A percentile compares a stretch with the other conserved stretches of the same genome.
These are phyloP conservation scores for Vidua macroura DNA, from an alignment of 2,113 vertebrate species.

Conservation along the genomic window DNA sequence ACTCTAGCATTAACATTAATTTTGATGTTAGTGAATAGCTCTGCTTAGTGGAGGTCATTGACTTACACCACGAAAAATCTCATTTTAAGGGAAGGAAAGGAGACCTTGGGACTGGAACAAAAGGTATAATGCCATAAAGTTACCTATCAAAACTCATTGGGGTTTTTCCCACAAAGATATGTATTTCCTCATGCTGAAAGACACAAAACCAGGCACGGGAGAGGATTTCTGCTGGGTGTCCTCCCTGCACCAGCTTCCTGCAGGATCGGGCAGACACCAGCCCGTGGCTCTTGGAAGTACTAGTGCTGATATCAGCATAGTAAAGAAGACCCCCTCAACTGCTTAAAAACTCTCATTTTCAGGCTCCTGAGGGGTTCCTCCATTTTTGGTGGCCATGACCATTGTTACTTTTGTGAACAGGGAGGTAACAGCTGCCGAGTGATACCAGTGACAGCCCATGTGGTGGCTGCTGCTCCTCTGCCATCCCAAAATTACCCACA, in stretches of 20 bases:
- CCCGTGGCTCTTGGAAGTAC: background rate
- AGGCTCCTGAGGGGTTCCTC: background rate
- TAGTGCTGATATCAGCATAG: background rate
- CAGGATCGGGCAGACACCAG: accelerated
- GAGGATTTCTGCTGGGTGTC: background rate
- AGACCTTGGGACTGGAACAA: background rate
- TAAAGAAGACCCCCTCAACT: background rate
- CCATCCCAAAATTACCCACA: background rate
- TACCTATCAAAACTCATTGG: background rate
- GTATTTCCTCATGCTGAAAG: background rate
- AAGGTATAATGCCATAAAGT: background rate
- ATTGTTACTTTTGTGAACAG: background rate
- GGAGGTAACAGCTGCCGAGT: background rate
- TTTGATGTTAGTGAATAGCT: background rate
- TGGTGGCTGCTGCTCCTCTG: background rate
- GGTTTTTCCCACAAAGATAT: background rate
- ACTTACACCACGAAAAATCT: background rate
- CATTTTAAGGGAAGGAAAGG: background rate
- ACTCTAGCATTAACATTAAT: background rate
- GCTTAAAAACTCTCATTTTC: background rate
- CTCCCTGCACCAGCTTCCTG: background rate
- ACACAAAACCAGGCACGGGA: background rate
- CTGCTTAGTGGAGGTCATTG: background rate
- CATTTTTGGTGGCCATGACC: background rate
- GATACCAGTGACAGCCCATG: background rate